These are phyloP conservation scores for Amphiprion ocellaris DNA, from an alignment of 2,113 vertebrate genomes.

Conservation along the genomic window DNA sequence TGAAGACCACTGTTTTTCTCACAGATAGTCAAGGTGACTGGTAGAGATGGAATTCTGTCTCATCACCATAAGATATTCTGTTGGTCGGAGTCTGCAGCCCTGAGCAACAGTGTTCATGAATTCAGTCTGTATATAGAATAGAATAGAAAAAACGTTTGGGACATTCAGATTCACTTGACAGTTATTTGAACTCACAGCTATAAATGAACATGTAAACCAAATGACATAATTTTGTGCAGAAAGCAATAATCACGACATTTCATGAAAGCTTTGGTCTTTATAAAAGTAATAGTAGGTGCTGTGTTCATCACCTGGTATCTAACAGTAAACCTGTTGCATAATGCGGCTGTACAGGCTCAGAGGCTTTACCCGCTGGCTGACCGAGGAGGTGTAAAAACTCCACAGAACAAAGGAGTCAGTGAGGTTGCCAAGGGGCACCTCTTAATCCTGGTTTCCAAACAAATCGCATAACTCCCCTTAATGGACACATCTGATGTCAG, in stretches of 20 bases:
- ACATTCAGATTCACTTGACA: too few relatives aligned
- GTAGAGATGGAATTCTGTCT: too few relatives aligned
- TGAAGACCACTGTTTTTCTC: too few relatives aligned
- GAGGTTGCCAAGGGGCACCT: constrained; percentile 34
- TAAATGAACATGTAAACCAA: too few relatives aligned
- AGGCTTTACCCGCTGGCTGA: constrained; percentile 14
- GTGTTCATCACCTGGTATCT: constrained; percentile 19
- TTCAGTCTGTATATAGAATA: too few relatives aligned
- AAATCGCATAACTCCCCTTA: neutral
- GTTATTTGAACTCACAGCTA: too few relatives aligned
- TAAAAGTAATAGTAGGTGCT: neutral
- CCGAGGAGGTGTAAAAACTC: constrained; percentile 19
- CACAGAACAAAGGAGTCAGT: constrained; percentile 33
- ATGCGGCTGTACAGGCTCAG: constrained; percentile 13
- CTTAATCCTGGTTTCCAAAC: constrained; percentile 38
- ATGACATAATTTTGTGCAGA: too few relatives aligned
- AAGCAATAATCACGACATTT: neutral
- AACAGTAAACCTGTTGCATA: constrained; percentile 32
- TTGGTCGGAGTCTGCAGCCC: too few relatives aligned
- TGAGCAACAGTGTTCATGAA: too few relatives aligned
- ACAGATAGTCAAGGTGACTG: too few relatives aligned
- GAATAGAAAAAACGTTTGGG: too few relatives aligned
- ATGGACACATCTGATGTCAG: neutral
- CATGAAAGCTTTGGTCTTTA: neutral
- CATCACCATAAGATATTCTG: too few relatives aligned